These are phyloP conservation scores for Folsomia manolachei DNA, from an alignment of 2,888 invertebrate species.

Conservation along the genomic window DNA sequence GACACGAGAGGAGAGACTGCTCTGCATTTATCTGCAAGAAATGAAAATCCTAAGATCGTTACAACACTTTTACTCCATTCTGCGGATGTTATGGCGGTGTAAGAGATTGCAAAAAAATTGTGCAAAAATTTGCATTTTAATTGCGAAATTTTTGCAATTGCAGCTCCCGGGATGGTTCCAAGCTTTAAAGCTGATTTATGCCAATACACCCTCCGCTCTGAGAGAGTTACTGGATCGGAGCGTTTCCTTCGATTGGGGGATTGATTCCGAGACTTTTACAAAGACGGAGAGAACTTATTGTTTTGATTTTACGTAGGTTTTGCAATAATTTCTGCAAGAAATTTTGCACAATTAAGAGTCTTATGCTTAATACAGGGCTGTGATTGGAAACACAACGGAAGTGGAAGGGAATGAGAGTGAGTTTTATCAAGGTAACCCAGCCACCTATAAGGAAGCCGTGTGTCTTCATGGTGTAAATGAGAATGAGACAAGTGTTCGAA, in stretches of 20 bases:
- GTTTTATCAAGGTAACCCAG: not conserved
- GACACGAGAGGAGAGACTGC: slow-evolving; percentile 14
- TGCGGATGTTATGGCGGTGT: slow-evolving; percentile 21
- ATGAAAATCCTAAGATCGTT: slow-evolving; percentile 23
- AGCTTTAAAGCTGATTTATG: slow-evolving; percentile 19
- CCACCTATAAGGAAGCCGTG: slow-evolving; percentile 1
- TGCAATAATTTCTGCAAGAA: not conserved
- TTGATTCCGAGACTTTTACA: not conserved
- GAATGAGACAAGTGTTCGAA: not conserved
- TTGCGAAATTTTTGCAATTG: no score
- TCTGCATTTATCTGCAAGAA: slow-evolving; percentile 14
- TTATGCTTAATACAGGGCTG: not conserved
- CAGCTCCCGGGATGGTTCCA: not conserved
- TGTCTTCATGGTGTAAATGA: slow-evolving; percentile 22
- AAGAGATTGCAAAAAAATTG: not conserved
- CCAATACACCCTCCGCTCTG: slow-evolving; percentile 19
- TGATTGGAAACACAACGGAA: not conserved
- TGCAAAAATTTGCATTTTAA: not conserved
- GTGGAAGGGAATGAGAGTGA: not conserved
- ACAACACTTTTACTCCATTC: slow-evolving; percentile 16
- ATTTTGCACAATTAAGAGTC: not conserved
- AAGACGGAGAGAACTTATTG: slow-evolving; percentile 17
- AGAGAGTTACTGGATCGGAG: slow-evolving; percentile 18
- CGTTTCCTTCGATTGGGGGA: slow-evolving; percentile 20
- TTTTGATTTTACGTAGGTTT: slow-evolving; percentile 19